Percentiles rank a stretch among this genome's conserved stretches.
Conservation (phyloP, 2,113 vertebrate genomes). For the Callocephalon fimbriatum region DNA sequence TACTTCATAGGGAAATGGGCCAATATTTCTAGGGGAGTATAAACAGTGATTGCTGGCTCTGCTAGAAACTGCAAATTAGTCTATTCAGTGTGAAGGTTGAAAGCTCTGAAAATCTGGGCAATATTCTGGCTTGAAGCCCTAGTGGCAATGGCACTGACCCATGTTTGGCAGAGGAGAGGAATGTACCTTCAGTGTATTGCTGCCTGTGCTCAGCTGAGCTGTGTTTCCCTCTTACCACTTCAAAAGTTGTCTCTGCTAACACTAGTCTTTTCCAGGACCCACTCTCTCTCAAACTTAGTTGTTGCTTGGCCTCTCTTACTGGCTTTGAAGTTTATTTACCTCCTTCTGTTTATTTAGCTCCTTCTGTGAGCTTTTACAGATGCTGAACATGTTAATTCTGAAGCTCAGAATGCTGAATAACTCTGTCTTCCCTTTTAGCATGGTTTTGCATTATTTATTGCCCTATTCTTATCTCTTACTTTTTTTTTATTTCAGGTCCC, state of each 20-base stretch:
- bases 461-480: neutral
- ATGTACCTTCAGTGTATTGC: accelerated
- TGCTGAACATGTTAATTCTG: neutral
- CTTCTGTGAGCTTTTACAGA: neutral
- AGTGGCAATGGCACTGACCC: neutral
- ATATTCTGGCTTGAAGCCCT: neutral
- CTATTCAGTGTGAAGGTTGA: neutral
- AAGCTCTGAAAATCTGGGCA: neutral
- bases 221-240: neutral
- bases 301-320: neutral
- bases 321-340: neutral
- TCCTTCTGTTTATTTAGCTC: neutral
- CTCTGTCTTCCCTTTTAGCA: neutral
- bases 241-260: neutral
- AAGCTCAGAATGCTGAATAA: neutral
- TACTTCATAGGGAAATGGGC: neutral
- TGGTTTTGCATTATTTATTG: neutral
- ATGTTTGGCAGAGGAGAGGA: neutral
- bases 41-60: neutral
- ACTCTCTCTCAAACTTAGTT: neutral
- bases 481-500: neutral
- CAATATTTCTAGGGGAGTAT: neutral
- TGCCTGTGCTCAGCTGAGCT: neutral
- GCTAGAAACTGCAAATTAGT: neutral
- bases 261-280: neutral